These are phyloP conservation scores for Cynaeus angustus DNA, from an alignment of 2,888 invertebrate genomes.

Conservation along the genomic window DNA sequence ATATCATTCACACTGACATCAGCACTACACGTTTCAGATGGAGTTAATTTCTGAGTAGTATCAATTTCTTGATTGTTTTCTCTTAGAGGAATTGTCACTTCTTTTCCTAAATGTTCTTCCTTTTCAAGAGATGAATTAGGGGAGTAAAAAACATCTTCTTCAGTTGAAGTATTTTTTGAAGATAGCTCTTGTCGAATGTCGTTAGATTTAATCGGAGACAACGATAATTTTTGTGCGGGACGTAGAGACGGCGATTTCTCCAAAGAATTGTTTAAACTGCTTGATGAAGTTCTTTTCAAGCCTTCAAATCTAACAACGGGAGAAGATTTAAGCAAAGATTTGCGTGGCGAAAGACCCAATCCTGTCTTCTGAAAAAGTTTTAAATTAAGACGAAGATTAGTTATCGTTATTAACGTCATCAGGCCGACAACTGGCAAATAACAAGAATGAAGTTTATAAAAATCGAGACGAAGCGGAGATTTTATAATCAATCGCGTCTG, in stretches of 20 bases:
- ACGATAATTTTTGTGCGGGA: neutral
- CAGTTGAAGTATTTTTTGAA: conserved; percentile 49
- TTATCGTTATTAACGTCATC: neutral
- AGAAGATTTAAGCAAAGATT: conserved; percentile 57
- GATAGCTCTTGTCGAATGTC: conserved; percentile 30
- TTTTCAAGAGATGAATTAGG: conserved; percentile 57
- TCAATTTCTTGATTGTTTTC: conserved; percentile 4
- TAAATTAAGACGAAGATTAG: neutral
- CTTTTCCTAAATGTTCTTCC: conserved; percentile 29
- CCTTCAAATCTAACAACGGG: conserved; percentile 55
- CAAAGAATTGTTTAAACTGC: conserved; percentile 42
- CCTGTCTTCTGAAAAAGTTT: conserved; percentile 4
- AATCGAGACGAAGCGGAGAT: too few relatives aligned
- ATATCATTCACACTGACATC: neutral
- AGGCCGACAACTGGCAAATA: too few relatives aligned
- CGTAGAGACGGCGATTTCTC: conserved; percentile 9
- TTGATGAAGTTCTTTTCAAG: conserved; percentile 51
- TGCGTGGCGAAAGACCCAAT: conserved; percentile 58
- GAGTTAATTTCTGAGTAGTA: neutral
- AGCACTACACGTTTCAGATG: conserved; percentile 19
- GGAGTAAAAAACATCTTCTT: conserved; percentile 60
- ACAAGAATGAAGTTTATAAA: too few relatives aligned
- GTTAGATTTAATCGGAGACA: conserved; percentile 43
- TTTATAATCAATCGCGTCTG: too few relatives aligned
- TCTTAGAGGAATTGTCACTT: too few relatives aligned